phyloP scores from a whole-genome alignment of 2,113 vertebrate genomes.

The Campylorhamphus procurvoides region DNA sequence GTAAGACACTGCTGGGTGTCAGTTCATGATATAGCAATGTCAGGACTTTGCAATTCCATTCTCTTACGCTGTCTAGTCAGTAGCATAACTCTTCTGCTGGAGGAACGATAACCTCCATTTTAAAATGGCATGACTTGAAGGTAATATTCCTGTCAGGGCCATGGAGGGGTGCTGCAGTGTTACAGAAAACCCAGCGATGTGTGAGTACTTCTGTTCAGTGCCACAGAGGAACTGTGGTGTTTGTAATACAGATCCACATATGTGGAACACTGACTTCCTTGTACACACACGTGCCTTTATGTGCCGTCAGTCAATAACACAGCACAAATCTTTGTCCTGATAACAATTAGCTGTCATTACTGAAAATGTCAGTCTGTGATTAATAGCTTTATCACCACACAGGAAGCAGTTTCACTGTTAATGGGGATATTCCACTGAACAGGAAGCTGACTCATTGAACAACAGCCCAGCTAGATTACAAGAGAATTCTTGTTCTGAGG shows the following conservation, averaged over 20 bases:
- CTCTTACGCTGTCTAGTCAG: background rate
- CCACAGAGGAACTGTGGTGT: background rate
- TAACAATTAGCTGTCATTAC: background rate
- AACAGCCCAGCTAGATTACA: background rate
- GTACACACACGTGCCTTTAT: background rate
- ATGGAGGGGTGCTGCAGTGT: slow-evolving; percentile 9
- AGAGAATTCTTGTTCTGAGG: background rate
- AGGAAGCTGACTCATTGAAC: background rate
- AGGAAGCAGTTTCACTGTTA: background rate
- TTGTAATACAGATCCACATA: accelerated
- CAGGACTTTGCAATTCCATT: background rate
- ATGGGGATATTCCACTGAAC: background rate
- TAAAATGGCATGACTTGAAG: background rate
- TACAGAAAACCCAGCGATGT: accelerated
- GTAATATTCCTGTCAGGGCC: background rate
- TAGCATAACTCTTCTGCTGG: background rate
- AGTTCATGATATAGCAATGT: background rate
- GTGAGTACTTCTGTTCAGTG: accelerated
- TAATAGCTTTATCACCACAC: background rate
- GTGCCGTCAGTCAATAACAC: background rate
- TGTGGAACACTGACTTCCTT: accelerated
- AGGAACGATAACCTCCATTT: background rate
- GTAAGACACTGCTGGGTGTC: background rate
- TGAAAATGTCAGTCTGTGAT: background rate
- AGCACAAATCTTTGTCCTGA: background rate